phyloP scores from a whole-genome alignment of 2,113 vertebrate species.

The Pygathrix nemaeus region DNA sequence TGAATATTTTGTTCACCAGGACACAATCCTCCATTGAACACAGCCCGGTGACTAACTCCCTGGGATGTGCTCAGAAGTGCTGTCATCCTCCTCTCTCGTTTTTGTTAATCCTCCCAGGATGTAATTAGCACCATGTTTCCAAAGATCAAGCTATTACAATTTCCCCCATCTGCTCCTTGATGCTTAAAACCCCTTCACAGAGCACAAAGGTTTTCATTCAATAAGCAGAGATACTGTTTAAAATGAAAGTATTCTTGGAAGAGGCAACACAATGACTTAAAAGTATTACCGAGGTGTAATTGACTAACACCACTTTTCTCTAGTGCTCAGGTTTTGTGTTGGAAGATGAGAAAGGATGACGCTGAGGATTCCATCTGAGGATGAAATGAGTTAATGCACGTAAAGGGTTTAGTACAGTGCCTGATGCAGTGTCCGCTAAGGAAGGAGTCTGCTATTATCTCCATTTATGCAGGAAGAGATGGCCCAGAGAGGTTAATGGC shows the following conservation, averaged over 20 bases:
- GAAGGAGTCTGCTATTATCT: fast-evolving
- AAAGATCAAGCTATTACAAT: neutral
- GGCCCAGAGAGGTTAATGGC: fast-evolving
- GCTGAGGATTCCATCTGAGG: neutral
- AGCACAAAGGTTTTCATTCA: neutral
- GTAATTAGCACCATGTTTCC: neutral
- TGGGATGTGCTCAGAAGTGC: neutral
- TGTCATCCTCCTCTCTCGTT: fast-evolving
- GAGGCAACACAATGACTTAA: neutral
- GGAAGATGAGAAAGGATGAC: neutral
- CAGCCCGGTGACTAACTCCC: fast-evolving
- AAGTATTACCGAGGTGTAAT: fast-evolving
- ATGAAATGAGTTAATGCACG: neutral
- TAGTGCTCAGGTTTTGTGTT: neutral
- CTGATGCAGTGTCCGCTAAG: fast-evolving
- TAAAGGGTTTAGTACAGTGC: fast-evolving
- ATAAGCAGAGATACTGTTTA: neutral
- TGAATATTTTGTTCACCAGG: neutral
- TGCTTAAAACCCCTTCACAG: neutral
- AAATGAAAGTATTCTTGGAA: neutral
- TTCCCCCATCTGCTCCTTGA: slow-evolving; percentile 22
- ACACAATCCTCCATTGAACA: neutral
- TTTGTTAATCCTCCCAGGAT: neutral
- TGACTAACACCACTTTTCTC: neutral
- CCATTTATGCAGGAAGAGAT: neutral